Evolutionary conservation across 1,140 invertebrate genomes (phyloP), one percentile per base, ranked within the genome.

Genomic region (Listronotus bonariensis): DNA sequence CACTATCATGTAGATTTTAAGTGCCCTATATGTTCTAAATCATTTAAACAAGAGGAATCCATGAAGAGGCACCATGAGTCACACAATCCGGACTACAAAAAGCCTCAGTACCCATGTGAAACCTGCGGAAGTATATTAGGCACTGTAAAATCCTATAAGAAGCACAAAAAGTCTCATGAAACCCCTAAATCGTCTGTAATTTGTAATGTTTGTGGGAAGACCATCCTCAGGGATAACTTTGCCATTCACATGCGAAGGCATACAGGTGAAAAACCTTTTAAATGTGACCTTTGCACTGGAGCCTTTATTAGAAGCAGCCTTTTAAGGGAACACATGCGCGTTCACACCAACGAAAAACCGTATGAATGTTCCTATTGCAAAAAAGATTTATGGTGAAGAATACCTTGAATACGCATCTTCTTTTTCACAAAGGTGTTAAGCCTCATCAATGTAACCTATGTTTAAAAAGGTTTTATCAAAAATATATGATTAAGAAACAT

Each of bases 301-400:
- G 51, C 45, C 17, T 73, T 71, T 62, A 38, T 64, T n/a, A 65
- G 52, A 17, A 69, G 64, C 45, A 55, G 54, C 15, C 26, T 62
- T 43, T 48, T 70, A 45, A 68, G 64, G 9, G 54, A 43, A 4
- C 71, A 72, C 49, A 42, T 17, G 9, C 65, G 66, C 36, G 34
- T 42, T 14, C 71, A 72, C 57, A 61, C 61, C n/a, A 62, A 56
- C 7, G 88, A 89, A 65, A 83, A 85, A 51, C 89, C 91, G 0
- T 90, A 87, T 72, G 81, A 84, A 58, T 95, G 92, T 74, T 83
- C 84, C 36, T 80, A 88, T 0, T 94, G 92, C 73, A 82, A 83
- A 0, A 87, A 86, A 81, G 84, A 1, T 93, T 92, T 72, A 87
- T 85, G 2, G 81, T 88, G 1, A 80, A 84, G n/a, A 84, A 85